Evolutionary conservation across 2,888 invertebrate genomes (phyloP), one percentile per base, ranked within the genome.

Genomic region (Ormyrus thymus): DNA sequence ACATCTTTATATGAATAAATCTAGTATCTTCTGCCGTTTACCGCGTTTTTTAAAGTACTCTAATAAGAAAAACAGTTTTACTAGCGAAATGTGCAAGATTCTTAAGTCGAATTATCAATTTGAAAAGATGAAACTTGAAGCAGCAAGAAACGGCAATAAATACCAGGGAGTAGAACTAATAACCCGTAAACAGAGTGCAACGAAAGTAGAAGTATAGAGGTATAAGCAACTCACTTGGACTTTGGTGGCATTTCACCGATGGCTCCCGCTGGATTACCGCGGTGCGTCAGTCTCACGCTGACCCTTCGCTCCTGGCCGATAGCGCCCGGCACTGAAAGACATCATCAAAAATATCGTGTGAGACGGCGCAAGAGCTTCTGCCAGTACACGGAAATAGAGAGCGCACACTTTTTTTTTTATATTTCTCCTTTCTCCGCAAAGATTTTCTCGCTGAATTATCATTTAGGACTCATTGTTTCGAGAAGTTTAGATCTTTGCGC

Each of bases 231-330:
- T 89, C 88, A 90, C 89, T 89, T 89, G 85, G 88, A 86, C 83
- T 88, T 89, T 58, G 87, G 85, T 83, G 87, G 87, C 86, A 88
- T 87, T 83, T 89, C 89, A 79, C 86, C 87, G 74, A 86, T 85
- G 79, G 86, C 84, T 71, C 86, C 83, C 71, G 87, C 84, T 64
- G 84, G 82, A 55, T 84, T 83, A 81, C 85, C 87, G 79, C 89
- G 87, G 69, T 88, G 88, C 61, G 76, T 80, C 81, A 90, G 86
- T 83, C 90, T 88, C 87, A 89, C 89, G 83, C 89, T 90, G 84
- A 90, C 88, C 82, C 90, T 86, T 84, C 90, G 87, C 85, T 90
- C 89, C 83, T 89, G 89, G 76, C 86, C 88, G 81, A 84, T 87
- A 71, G 86, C 86, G 83, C 87, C 89, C 80, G 87, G 84, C 81